These are phyloP conservation scores for Lepidurus arcticus DNA, from an alignment of 1,140 invertebrate genomes.

Conservation along the genomic window DNA sequence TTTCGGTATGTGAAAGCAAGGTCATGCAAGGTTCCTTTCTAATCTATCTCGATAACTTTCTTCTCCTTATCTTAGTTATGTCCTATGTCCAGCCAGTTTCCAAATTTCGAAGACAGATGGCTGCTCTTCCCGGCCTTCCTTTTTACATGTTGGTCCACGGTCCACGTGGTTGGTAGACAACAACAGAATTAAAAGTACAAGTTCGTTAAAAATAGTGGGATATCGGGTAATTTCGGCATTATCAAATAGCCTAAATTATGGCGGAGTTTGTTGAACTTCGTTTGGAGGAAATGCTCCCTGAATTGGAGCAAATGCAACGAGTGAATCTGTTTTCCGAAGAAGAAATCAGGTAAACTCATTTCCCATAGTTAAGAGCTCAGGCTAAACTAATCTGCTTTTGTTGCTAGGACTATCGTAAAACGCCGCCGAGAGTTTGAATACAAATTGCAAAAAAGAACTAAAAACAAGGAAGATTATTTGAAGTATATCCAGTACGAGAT, in stretches of 20 bases:
- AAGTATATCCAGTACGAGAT: slow-evolving; percentile 67
- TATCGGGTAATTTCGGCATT: background rate
- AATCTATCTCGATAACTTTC: background rate
- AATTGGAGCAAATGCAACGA: slow-evolving; percentile 63
- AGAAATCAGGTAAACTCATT: slow-evolving; percentile 56
- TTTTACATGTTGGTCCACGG: background rate
- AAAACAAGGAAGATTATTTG: slow-evolving; percentile 63
- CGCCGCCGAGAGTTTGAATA: slow-evolving; percentile 65
- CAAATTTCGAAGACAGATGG: background rate
- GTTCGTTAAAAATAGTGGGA: background rate
- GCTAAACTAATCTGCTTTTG: slow-evolving; percentile 33
- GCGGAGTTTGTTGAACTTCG: slow-evolving; percentile 66
- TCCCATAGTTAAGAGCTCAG: slow-evolving; percentile 29
- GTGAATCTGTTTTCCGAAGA: slow-evolving; percentile 58
- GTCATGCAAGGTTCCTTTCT: background rate
- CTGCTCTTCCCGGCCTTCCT: slow-evolving; percentile 9
- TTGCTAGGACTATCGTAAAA: slow-evolving; percentile 58
- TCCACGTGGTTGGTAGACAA: background rate
- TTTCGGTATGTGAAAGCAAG: background rate
- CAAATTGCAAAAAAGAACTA: slow-evolving; percentile 58
- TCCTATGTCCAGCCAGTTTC: background rate
- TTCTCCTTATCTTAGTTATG: background rate
- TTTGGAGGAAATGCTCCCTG: slow-evolving; percentile 63
- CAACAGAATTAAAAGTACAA: background rate
- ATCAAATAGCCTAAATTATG: slow-evolving; percentile 49